Base-by-base conservation (phyloP, 2,888 invertebrate genomes). In the Idaea straminata region DNA sequence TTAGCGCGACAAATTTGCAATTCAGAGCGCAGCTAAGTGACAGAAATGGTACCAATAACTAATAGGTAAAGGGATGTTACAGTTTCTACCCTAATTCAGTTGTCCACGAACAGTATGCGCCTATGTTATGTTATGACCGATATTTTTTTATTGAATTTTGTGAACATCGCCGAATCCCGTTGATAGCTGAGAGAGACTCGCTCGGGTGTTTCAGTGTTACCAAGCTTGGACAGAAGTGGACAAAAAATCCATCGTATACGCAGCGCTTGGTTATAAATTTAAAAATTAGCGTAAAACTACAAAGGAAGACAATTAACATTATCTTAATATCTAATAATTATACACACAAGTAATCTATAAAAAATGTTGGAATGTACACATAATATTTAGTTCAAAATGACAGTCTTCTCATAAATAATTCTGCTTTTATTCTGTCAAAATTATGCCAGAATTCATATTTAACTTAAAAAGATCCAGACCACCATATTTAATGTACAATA, bases 401-500 rank as follows among this genome's bases (percentile, higher is more conserved):
- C 25, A 25, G 25, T 25, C 25, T 25, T 47, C 47, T 47, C 47
- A 47, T 47, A 47, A 47, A 47, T 47, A 47, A 47, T 47, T 47
- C 47, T 4, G 10, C 13, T 47, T 47, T 6, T 47, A 7, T 47
- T 47, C 13, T 47, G 13, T 47, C 25, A 25, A 25, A 25, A 25
- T 47, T 47, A 4, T 47, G 47, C 13, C 47, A 47, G 47, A 47
- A 47, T 13, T 25, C 25, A 25, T 25, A 25, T 25, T 25, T 47
- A 47, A 47, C 47, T 61, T 35, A 62, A 66, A 47, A 47, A 61
- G 59, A 67, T 66, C 61, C 72, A 74, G 69, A 71, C 73, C 68
- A 67, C 67, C 64, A 47, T 7, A 47, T 61, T 62, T 66, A 57
- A 62, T 69, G 65, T 69, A 74, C 68, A 72, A 62, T 72, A 73